phyloP scores from a whole-genome alignment of 2,113 vertebrate species.

The Prietella phreatophila region DNA sequence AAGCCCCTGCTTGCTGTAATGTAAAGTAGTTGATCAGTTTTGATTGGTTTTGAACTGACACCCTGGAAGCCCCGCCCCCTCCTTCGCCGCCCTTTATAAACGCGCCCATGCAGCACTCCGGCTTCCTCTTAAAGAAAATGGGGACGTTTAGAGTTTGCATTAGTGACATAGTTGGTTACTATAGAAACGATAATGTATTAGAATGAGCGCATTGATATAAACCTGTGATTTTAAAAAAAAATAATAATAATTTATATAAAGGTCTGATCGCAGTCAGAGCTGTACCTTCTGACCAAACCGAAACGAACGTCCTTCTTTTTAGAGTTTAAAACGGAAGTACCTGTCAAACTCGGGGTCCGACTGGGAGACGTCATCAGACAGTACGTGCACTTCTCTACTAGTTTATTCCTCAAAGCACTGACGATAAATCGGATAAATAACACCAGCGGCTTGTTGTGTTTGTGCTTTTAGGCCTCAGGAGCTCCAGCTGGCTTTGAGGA shows the following conservation, averaged over 20 bases:
- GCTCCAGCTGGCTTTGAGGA: constrained; percentile 69
- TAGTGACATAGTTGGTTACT: too few species aligned
- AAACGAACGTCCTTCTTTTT: background rate
- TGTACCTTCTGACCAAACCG: background rate
- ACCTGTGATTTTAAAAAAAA: too few species aligned
- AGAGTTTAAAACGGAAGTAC: constrained; percentile 62
- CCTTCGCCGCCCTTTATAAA: too few species aligned
- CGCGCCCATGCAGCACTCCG: too few species aligned
- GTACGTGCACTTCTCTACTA: constrained; percentile 45
- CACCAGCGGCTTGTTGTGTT: background rate
- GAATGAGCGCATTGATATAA: too few species aligned
- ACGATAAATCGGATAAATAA: too few species aligned
- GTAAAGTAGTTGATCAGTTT: background rate
- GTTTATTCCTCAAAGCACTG: background rate
- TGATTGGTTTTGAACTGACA: background rate
- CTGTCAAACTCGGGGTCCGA: constrained; percentile 67
- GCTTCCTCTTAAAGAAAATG: too few species aligned
- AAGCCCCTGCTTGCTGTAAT: background rate
- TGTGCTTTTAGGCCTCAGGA: constrained; percentile 68
- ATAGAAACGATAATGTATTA: too few species aligned
- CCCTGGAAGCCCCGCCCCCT: background rate
- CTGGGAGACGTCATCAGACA: constrained; percentile 64
- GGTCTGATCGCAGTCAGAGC: too few species aligned
- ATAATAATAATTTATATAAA: too few species aligned
- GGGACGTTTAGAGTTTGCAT: too few species aligned